Percentiles rank a stretch among this genome's conserved stretches.
phyloP scores from a whole-genome alignment of 2,797 vertebrate genomes.

The Myripristis murdjan region DNA sequence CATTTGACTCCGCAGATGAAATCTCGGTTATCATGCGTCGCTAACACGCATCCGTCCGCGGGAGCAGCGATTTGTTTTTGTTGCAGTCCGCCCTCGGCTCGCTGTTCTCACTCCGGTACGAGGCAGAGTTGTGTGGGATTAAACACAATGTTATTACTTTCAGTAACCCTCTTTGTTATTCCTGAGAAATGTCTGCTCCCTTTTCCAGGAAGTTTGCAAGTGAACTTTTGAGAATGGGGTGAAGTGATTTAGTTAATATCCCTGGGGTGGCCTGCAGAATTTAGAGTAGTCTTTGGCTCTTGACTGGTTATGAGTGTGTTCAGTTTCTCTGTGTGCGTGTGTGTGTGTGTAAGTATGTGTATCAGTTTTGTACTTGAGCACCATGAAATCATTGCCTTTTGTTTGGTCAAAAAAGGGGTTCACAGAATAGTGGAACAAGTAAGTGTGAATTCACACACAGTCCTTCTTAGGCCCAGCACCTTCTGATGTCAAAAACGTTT shows the following conservation, averaged over 20 bases:
- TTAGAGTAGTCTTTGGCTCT: constrained; percentile 47
- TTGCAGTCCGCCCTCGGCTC: constrained; percentile 21
- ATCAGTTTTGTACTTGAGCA: constrained; percentile 8
- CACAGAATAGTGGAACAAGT: not conserved
- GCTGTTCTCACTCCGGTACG: constrained; percentile 47
- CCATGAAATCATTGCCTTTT: constrained; percentile 16
- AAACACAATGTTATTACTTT: constrained; percentile 71
- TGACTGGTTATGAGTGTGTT: constrained; percentile 42
- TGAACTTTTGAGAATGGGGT: constrained; percentile 73
- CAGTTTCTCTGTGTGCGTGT: not conserved
- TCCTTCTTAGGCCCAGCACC: no score
- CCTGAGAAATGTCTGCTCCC: constrained; percentile 65
- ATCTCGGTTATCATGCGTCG: constrained; percentile 15
- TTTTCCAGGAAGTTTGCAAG: constrained; percentile 79
- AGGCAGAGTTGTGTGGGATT: constrained; percentile 68
- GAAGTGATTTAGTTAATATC: constrained; percentile 76
- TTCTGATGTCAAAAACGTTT: constrained; percentile 34
- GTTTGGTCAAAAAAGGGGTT: not conserved
- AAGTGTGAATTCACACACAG: not conserved
- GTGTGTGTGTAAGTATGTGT: constrained; percentile 14
- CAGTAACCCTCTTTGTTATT: constrained; percentile 76
- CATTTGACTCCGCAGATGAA: constrained; percentile 15
- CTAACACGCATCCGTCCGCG: constrained; percentile 39
- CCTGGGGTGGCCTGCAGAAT: constrained; percentile 66
- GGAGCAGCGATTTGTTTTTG: constrained; percentile 56